Conservation (phyloP, 1,140 invertebrate species). For the Pinna nobilis region DNA sequence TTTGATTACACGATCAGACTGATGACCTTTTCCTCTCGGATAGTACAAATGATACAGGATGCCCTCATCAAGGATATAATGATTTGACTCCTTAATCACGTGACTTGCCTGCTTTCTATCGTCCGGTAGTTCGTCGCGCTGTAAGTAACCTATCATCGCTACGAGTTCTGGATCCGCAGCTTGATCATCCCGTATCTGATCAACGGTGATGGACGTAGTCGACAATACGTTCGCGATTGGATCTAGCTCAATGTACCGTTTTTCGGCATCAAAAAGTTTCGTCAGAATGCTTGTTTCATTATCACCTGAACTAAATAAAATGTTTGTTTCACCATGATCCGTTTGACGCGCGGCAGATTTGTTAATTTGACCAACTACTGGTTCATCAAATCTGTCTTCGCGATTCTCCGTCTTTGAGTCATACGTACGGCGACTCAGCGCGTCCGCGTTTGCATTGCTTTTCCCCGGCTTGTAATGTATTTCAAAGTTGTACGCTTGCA, state of each 20-base stretch:
- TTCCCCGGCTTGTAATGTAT: slow-evolving; percentile 2
- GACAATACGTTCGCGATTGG: neutral
- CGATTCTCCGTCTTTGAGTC: neutral
- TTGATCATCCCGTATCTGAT: neutral
- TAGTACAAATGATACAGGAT: slow-evolving; percentile 31
- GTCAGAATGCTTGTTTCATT: no score
- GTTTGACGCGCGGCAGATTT: neutral
- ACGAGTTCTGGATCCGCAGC: neutral
- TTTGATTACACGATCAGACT: neutral
- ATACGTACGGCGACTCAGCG: neutral
- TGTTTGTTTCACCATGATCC: neutral
- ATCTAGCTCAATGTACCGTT: neutral
- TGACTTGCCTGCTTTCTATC: slow-evolving; percentile 8
- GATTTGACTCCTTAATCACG: slow-evolving; percentile 3
- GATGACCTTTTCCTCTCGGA: neutral
- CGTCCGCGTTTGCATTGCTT: slow-evolving; percentile 38
- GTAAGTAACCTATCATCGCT: neutral
- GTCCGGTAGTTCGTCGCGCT: neutral
- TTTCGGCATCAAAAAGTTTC: neutral
- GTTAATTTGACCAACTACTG: neutral
- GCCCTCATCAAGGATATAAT: slow-evolving; percentile 29
- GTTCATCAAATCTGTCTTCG: neutral
- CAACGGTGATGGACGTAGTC: no score
- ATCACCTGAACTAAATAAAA: neutral
- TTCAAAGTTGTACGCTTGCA: no score